These are phyloP conservation scores for Hydrolagus affinis DNA, from an alignment of 2,113 vertebrate genomes.

Conservation along the genomic window DNA sequence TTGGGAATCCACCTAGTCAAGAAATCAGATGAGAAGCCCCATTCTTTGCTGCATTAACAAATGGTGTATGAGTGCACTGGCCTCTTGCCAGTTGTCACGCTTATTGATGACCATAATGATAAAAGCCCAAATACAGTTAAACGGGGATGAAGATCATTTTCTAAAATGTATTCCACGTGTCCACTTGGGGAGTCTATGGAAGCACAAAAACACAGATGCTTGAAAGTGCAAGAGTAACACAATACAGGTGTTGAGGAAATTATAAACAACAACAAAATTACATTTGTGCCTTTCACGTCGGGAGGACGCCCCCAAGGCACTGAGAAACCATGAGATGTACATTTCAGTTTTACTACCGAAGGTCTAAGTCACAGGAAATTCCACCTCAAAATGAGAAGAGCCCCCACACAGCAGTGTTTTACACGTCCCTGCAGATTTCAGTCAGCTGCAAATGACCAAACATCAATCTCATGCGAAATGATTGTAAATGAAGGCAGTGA, in stretches of 20 bases:
- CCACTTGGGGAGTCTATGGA: neutral
- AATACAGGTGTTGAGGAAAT: neutral
- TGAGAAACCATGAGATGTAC: neutral
- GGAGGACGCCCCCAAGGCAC: too few species aligned
- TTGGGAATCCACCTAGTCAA: neutral
- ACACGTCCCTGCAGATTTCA: neutral
- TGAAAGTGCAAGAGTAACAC: neutral
- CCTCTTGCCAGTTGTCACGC: neutral
- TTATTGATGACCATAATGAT: neutral
- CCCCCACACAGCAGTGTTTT: neutral
- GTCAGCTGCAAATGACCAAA: neutral
- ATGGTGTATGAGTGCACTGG: neutral
- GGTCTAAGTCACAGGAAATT: neutral
- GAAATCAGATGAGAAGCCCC: neutral
- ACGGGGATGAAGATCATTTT: neutral
- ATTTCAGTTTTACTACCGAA: neutral
- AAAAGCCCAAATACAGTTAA: neutral
- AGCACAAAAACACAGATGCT: neutral
- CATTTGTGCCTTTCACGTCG: too few species aligned
- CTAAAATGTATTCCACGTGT: neutral
- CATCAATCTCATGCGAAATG: neutral
- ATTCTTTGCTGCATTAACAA: neutral
- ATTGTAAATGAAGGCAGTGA: neutral
- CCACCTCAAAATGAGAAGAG: neutral
- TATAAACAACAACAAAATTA: too few species aligned